Base-by-base conservation (phyloP, 64 coral and sea anemone genomes). In the Dendrophyllia cribrosa region DNA sequence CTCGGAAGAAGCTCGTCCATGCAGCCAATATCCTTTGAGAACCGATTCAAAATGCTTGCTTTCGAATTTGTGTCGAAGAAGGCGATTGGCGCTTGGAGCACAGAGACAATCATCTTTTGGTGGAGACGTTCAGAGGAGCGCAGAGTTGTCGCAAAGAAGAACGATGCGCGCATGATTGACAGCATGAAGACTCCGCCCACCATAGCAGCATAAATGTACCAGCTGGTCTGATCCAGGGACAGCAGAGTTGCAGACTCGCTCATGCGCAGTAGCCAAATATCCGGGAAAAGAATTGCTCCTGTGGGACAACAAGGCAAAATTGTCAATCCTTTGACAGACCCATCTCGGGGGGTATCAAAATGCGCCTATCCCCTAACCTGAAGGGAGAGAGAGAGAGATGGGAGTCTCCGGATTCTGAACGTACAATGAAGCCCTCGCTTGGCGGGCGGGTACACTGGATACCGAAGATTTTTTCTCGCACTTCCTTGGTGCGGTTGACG, bases 221-320 rank as follows among this genome's bases (percentile, higher is more conserved):
- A 92, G 1, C 43, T 92, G 9, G 83, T 63, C 47, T 92, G 80
- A 67, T 84, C 84, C 58, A 84, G 47, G 26, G 26, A 63, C 45
- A 92, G 60, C 13, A 66, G 59, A 50, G 43, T 20, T 8, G 56
- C 55, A 10, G 82, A 86, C 15, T 92, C 80, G 15, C 91, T 92
- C 66, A 92, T 92, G 91, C 74, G 84, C 44, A 92, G 59, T 34
- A 92, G 73, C 91, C 91, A 92, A 20, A 92, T 84, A 46, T 92
- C 91, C n/a, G 91, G 91, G 26, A 84, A 70, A n/a, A 85, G 83
- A 14, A 92, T 44, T 13, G 83, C 83, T 53, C 72, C 91, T 92
- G 72, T 20, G 17, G 46, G 49, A 10, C 20, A 78, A 77, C 14
- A 20, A 51, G 47, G 8, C 7, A 71, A 71, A 9, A 11, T 71